phyloP scores from a whole-genome alignment of 2,113 vertebrate species.

The Eptesicus fuscus region DNA sequence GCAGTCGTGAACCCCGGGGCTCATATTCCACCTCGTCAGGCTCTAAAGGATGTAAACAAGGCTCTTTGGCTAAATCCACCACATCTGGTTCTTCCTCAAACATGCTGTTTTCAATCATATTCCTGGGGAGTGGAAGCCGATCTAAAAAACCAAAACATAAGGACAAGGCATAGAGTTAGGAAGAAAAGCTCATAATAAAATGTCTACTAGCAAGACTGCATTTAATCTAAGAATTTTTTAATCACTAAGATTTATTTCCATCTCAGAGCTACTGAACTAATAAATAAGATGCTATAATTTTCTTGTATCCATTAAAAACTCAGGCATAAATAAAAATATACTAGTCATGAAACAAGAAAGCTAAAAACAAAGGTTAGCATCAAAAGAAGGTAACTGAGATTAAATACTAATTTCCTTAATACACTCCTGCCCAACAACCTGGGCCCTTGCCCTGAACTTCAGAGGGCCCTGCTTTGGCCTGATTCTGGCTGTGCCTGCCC shows the following conservation, averaged over 20 bases:
- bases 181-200: background rate
- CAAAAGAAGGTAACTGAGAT: background rate
- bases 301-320: conserved; percentile 32
- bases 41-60: conserved; percentile 92
- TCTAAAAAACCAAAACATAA: conserved; percentile 82
- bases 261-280: conserved; percentile 30
- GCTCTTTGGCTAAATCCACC: conserved; percentile 95
- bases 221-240: background rate
- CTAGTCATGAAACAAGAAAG: conserved; percentile 7
- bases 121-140: conserved; percentile 89
- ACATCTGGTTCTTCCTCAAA: conserved; percentile 98
- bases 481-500: background rate
- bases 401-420: background rate
- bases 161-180: conserved; percentile 2
- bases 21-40: conserved; percentile 94
- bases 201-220: background rate
- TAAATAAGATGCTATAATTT: conserved; percentile 7
- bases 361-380: background rate
- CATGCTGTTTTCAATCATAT: conserved; percentile 99
- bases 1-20: conserved; percentile 92
- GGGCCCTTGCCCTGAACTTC: background rate
- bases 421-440: background rate
- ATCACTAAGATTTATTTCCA: conserved; percentile 33
- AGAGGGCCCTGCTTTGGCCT: background rate
- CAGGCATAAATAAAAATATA: conserved; percentile 19